phyloP scores from a whole-genome alignment of 1,140 invertebrate genomes.

The Diabrotica undecimpunctata region DNA sequence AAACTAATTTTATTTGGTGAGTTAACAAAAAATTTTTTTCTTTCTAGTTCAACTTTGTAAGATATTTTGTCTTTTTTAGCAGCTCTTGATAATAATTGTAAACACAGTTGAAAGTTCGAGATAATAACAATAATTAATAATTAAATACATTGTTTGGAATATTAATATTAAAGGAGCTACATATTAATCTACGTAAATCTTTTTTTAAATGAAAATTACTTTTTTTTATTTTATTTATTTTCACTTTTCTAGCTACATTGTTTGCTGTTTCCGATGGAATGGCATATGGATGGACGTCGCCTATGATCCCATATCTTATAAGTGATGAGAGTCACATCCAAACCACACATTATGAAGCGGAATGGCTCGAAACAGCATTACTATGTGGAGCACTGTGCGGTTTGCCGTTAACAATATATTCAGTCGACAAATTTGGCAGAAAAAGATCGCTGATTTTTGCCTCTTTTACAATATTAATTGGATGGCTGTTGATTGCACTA shows the following conservation, averaged over 20 bases:
- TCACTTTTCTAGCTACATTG: not conserved
- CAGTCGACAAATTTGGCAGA: constrained; percentile 62
- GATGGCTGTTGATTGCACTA: constrained; percentile 52
- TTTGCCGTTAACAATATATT: constrained; percentile 52
- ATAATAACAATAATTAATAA: too few species aligned
- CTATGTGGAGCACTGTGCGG: constrained; percentile 60
- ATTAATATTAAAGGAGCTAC: too few species aligned
- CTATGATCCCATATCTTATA: constrained; percentile 54
- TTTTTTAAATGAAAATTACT: too few species aligned
- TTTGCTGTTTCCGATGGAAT: constrained; percentile 35
- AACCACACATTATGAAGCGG: constrained; percentile 41
- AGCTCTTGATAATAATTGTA: too few species aligned
- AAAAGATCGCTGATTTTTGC: constrained; percentile 58
- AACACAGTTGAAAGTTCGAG: too few species aligned
- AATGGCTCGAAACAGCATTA: constrained; percentile 61
- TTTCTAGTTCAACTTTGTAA: too few species aligned
- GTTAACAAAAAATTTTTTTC: too few species aligned
- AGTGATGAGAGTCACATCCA: constrained; percentile 39
- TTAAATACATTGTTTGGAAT: too few species aligned
- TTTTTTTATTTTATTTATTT: too few species aligned
- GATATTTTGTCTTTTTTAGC: too few species aligned
- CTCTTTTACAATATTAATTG: constrained; percentile 57
- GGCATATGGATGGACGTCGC: constrained; percentile 58
- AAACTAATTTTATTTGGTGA: too few species aligned
- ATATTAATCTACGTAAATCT: too few species aligned